Conservation (phyloP, 2,113 vertebrate genomes). For the Coreoperca whiteheadi region DNA sequence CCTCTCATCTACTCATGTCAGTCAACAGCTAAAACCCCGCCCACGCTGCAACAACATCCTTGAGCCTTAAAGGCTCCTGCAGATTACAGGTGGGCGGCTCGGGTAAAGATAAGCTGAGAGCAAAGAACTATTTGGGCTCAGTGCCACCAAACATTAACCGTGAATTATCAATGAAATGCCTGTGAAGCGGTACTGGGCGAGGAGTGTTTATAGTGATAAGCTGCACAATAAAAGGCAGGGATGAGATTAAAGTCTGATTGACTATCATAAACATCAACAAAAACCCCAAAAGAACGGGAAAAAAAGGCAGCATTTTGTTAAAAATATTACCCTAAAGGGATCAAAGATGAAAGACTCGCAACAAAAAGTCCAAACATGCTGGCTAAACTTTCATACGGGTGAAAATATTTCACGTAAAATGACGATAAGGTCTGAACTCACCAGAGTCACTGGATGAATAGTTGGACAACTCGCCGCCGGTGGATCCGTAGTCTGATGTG, state of each 20-base stretch:
- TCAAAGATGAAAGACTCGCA: neutral
- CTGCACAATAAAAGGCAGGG: neutral
- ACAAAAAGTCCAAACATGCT: neutral
- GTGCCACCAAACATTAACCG: slow-evolving; percentile 58
- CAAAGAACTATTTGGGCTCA: slow-evolving; percentile 41
- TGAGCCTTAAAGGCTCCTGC: slow-evolving; percentile 1
- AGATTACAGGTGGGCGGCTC: slow-evolving; percentile 18
- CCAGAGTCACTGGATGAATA: slow-evolving; percentile 84
- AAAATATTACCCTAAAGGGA: neutral
- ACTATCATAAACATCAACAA: neutral
- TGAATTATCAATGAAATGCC: slow-evolving; percentile 21
- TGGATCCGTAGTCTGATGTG: slow-evolving; percentile 82
- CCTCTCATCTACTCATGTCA: slow-evolving; percentile 36
- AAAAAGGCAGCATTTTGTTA: neutral
- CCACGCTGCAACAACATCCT: neutral
- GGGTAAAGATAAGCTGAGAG: slow-evolving; percentile 35
- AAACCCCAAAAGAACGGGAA: neutral
- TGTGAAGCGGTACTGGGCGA: neutral
- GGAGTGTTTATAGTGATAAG: slow-evolving; percentile 45
- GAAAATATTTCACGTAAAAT: neutral
- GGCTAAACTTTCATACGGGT: neutral
- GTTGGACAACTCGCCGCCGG: slow-evolving; percentile 75
- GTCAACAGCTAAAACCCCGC: slow-evolving; percentile 12
- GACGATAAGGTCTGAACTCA: slow-evolving; percentile 57
- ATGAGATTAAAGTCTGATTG: neutral